A percentile compares a stretch with the other conserved stretches of the same genome.
These are phyloP conservation scores for Troilus luridus DNA, from an alignment of 2,888 invertebrate genomes.

Conservation along the genomic window DNA sequence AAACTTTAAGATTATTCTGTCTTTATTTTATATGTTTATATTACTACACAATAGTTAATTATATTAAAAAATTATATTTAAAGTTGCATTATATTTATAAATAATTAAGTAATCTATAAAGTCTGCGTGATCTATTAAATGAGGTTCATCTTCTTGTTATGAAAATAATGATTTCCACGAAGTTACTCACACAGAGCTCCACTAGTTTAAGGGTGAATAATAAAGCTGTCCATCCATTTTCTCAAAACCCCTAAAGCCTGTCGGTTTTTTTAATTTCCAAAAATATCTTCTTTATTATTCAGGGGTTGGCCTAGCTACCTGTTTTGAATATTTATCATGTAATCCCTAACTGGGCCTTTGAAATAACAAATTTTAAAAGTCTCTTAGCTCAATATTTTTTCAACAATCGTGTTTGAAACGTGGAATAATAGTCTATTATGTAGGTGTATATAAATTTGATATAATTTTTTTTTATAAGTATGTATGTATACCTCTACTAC, in stretches of 20 bases:
- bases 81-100: neutral
- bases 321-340: neutral
- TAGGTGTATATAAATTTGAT: too few relatives aligned
- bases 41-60: too few relatives aligned
- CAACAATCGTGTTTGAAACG: neutral
- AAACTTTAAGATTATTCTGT: too few relatives aligned
- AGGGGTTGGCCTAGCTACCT: neutral
- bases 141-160: too few relatives aligned
- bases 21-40: too few relatives aligned
- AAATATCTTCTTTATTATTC: neutral
- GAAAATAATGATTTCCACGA: neutral
- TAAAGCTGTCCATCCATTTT: neutral
- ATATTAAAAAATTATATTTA: too few relatives aligned
- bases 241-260: constrained; percentile 7
- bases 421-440: too few relatives aligned
- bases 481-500: too few relatives aligned
- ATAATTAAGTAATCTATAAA: neutral
- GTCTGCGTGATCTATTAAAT: neutral
- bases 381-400: neutral
- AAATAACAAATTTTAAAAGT: neutral
- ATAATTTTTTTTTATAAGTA: too few relatives aligned
- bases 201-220: neutral
- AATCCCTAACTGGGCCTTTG: neutral
- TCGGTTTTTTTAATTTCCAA: constrained; percentile 30
- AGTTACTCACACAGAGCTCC: neutral